phyloP scores from a whole-genome alignment of 2,797 vertebrate genomes.

The Ctenosaura bakeri region DNA sequence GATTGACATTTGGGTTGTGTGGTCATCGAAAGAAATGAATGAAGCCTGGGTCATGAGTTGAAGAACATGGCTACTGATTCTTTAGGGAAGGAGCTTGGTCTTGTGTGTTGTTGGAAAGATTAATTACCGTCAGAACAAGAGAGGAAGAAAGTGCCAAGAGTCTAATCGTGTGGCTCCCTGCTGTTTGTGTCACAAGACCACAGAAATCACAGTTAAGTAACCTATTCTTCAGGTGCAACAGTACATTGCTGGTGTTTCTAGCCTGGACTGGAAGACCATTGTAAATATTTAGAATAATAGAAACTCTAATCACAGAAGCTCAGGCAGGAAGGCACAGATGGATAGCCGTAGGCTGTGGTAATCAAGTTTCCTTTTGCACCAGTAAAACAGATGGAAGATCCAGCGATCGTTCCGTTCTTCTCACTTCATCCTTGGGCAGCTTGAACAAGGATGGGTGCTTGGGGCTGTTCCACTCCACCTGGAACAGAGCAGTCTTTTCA shows the following conservation, averaged over 20 bases:
- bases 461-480: background rate
- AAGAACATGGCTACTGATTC: constrained; percentile 20
- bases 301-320: background rate
- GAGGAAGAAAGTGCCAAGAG: constrained; percentile 2
- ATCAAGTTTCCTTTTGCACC: background rate
- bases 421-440: background rate
- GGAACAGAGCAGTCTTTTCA: background rate
- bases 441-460: background rate
- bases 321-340: background rate
- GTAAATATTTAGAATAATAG: background rate
- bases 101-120: constrained; percentile 28
- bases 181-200: background rate
- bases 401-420: background rate
- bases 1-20: constrained; percentile 27
- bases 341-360: rapidly evolving
- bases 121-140: constrained; percentile 34
- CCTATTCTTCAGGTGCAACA: constrained; percentile 18
- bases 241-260: constrained; percentile 13
- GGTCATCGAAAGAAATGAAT: constrained; percentile 24
- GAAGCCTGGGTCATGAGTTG: constrained; percentile 12
- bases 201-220: constrained; percentile 17
- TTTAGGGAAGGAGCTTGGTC: background rate
- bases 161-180: background rate
- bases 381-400: background rate
- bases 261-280: constrained; percentile 16